Conservation (phyloP, 2,113 vertebrate species). For the Eubucco bourcierii region DNA sequence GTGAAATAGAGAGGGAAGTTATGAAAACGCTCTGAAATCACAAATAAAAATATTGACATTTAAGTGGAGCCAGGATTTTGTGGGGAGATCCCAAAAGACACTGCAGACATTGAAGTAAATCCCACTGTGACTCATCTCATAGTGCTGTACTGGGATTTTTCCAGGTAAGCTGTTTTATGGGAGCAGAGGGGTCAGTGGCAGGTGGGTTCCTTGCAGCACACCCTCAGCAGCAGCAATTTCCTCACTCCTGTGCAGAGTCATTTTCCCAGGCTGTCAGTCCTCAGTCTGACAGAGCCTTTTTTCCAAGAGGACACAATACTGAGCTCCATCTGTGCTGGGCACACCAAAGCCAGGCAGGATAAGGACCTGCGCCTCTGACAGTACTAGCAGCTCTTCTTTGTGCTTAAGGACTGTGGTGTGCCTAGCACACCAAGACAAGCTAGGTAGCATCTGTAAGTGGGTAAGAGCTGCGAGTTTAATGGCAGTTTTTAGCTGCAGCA, state of each 20-base stretch:
- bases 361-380: background rate
- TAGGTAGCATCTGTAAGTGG: background rate
- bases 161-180: background rate
- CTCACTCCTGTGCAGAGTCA: background rate
- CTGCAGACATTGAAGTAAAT: background rate
- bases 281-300: background rate
- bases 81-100: background rate
- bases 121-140: background rate
- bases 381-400: background rate
- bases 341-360: background rate
- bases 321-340: accelerated
- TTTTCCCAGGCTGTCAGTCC: background rate
- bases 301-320: background rate
- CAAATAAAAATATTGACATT: background rate
- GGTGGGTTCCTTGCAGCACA: background rate
- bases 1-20: background rate
- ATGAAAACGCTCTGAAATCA: background rate
- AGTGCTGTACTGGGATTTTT: background rate
- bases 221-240: background rate
- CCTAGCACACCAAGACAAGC: background rate
- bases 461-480: background rate
- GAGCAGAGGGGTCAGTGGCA: background rate
- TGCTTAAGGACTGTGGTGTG: background rate
- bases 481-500: accelerated
- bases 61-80: background rate